Conservation (phyloP, 2,888 invertebrate species). For the Tigriopus californicus region DNA sequence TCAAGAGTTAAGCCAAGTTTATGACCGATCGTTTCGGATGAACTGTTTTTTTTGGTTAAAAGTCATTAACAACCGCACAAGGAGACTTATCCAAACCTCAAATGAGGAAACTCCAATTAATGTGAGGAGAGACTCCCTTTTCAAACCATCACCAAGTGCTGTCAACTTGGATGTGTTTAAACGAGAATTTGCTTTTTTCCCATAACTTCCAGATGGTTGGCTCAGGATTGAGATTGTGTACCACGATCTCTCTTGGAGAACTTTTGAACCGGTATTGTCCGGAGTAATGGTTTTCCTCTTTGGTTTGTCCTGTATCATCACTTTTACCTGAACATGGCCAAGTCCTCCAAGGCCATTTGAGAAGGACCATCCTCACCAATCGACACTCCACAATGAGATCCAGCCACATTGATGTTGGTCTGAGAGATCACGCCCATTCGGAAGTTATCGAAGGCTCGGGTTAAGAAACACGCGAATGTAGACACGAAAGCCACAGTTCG, state of each 20-base stretch:
- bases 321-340: slow-evolving; percentile 66
- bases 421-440: slow-evolving; percentile 99
- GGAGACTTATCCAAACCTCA: no score
- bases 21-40: no score
- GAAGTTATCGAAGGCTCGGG: slow-evolving; percentile 47
- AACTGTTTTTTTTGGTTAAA: no score
- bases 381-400: slow-evolving; percentile 83
- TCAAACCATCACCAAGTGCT: no score
- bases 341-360: slow-evolving; percentile 98
- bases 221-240: no score
- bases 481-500: slow-evolving; percentile 84
- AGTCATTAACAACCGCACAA: no score
- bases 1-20: no score
- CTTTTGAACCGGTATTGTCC: background rate
- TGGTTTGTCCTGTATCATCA: background rate
- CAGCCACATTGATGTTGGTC: slow-evolving; percentile 86
- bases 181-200: no score
- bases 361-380: slow-evolving; percentile 98
- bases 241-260: background rate
- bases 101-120: no score
- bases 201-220: no score
- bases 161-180: no score
- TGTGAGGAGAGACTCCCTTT: no score
- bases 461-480: slow-evolving; percentile 95
- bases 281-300: background rate